Evolutionary conservation across 1,140 invertebrate genomes (phyloP), one percentile per base, ranked within the genome.

Genomic region (Cydia strobilella): DNA sequence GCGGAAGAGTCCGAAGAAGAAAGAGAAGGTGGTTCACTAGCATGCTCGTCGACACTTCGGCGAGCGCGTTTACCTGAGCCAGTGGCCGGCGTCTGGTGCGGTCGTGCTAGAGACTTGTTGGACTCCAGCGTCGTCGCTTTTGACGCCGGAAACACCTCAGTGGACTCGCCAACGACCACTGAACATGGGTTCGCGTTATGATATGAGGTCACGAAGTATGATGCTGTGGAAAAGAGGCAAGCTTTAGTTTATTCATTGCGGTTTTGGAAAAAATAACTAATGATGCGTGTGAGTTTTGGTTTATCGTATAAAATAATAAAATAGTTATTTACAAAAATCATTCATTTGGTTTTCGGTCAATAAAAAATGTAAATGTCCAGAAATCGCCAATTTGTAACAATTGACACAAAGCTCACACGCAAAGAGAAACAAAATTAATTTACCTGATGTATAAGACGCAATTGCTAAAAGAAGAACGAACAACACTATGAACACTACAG

Each of bases 371-470:
- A 45, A 13, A 15, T 45, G 42, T 15, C 42, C 42, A 15, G 42
- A 15, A 13, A 48, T 2, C 13, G 45, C 15, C 15, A 48, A 48
- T 48, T n/a, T 45, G 42, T 35, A 45, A 15, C 9, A 45, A 9
- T 45, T 45, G 3, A 45, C 42, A 45, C 42, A 51, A 51, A 51
- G 48, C 48, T 51, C n/a, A 51, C 48, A 59, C 10, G 10, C 7
- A 59, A 23, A 59, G 42, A 66, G 23, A 75, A 45, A 35, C 9
- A 39, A 76, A 54, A 39, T 42, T 10, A 74, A 82, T 78, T 82
- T 76, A 98, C 97, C 97, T 94, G 97, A 96, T 91, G 98, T 96
- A 93, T 98, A 98, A 74, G 96, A 96, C 72, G 98, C 94, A 74
- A 97, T 96, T 73, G 97, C 96, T 77, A 96, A 95, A 78, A 98